Base-by-base conservation (phyloP, 2,797 vertebrate species). In the Poeciliopsis infans region DNA sequence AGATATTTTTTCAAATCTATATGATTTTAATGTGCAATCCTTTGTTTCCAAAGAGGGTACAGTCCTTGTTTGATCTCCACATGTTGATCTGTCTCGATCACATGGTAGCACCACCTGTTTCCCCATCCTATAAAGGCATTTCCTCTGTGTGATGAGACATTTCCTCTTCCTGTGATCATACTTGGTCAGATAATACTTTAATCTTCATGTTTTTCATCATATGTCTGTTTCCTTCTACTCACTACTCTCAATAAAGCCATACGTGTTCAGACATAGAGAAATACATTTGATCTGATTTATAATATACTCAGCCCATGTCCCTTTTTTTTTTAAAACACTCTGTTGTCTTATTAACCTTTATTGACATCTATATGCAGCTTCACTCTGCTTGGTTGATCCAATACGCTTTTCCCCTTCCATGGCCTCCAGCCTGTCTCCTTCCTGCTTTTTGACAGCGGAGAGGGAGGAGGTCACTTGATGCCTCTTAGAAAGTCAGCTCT, bases 381-480 rank as follows among this genome's bases (percentile, higher is more conserved):
- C 78, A 76, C 71, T 77, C 77, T 83, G 74, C 74, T 68, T 83
- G 81, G 13, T 20, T 77, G 84, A 87, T 85, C 85, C 91, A 89
- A 92, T 91, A 84, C 91, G 87, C 93, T 93, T 88, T 90, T 79
- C 87, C 93, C 93, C 87, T 87, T 79, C 86, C 82, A 87, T 92
- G 93, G 92, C 93, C 93, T 94, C 93, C 72, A 83, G 91, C 86
- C 90, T 92, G 88, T 78, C 88, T 86, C 61, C 59, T 89, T 94
- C 91, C 89, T 92, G 92, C 88, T 88, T 86, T 70, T 80, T 77
- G 91, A 93, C 93, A 94, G 92, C 91, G 83, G 84, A 79, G 87
- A 91, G 79, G 89, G 88, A 94, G 89, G 91, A 92, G 93, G 94
- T 92, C 92, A 93, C 88, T 93, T 79, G 88, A 91, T 94, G 91